Base-by-base conservation (phyloP, 2,888 invertebrate species). In the Tinea trinotella region DNA sequence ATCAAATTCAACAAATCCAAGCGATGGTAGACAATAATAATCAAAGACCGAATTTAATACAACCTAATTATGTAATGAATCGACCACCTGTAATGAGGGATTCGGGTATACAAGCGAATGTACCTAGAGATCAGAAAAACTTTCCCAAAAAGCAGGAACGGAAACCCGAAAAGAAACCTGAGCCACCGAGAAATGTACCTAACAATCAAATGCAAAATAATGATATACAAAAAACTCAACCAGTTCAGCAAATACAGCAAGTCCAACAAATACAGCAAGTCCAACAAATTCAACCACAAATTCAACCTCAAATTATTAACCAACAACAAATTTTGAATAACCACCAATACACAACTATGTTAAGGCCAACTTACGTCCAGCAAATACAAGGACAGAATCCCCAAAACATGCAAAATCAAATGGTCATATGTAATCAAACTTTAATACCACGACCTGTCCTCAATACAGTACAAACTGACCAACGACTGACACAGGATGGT, bases 51-150 rank as follows among this genome's bases (percentile, higher is more conserved):
- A 46, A 46, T 17, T 13, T 40, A 4, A 7, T 18, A 3, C 19
- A 12, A 7, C 13, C 46, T 10, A 19, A 19, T 9, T 19, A 15
- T 3, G 46, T 46, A 1, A 46, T 46, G 46, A 19, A 4, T 2
- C 2, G 46, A 46, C 19, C 17, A 7, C 46, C 46, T 6, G 17
- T 46, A 3, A 46, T 46, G 46, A 46, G 46, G 10, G 46, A 46
- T n/a, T 46, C 46, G 10, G 46, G 46, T 18, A 46, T 46, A 17
- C 46, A 46, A 17, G 19, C 46, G n/a, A 46, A 46, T 9, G 19
- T 46, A n/a, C 46, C 46, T 3, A 46, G 46, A 19, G 46, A 46
- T 15, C 46, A 18, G n/a, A 46, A 17, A 7, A 46, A 19, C 19
- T 17, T 19, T 17, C 7, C 2, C 4, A 46, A 46, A 18, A 46